Conservation (phyloP, 2,113 vertebrate species). For the Eolophus roseicapilla region DNA sequence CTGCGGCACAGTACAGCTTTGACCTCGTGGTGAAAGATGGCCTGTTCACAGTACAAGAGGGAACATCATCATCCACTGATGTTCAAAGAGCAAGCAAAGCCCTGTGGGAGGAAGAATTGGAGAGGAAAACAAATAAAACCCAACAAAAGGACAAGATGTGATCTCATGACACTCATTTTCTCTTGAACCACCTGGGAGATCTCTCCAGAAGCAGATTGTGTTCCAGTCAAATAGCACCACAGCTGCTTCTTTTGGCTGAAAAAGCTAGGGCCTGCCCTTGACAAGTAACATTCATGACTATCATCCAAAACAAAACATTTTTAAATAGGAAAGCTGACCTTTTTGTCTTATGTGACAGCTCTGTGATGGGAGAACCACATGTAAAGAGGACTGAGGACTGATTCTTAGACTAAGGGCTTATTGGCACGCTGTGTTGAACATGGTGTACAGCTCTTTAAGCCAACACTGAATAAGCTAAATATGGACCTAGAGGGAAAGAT, state of each 20-base stretch:
- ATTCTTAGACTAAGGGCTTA: background rate
- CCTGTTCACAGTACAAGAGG: background rate
- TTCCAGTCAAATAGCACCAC: background rate
- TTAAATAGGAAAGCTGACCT: background rate
- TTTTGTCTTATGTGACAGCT: background rate
- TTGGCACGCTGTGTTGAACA: background rate
- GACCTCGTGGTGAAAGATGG: background rate
- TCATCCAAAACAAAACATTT: conserved; percentile 27
- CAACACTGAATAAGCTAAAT: background rate
- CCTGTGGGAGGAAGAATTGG: background rate
- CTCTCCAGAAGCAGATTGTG: conserved; percentile 13
- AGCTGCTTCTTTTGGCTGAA: conserved; percentile 52
- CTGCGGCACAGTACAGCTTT: background rate
- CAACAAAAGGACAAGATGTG: background rate
- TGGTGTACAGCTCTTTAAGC: background rate
- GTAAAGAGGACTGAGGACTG: background rate
- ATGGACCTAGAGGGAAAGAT: background rate
- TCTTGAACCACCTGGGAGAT: conserved; percentile 26
- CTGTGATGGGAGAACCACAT: background rate
- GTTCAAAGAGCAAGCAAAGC: background rate
- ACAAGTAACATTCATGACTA: background rate
- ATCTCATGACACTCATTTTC: background rate
- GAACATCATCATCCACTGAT: background rate
- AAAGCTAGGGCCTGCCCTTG: background rate
- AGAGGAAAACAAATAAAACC: conserved; percentile 5